phyloP scores from a whole-genome alignment of 1,140 invertebrate genomes.

The Brachionus plicatilis region DNA sequence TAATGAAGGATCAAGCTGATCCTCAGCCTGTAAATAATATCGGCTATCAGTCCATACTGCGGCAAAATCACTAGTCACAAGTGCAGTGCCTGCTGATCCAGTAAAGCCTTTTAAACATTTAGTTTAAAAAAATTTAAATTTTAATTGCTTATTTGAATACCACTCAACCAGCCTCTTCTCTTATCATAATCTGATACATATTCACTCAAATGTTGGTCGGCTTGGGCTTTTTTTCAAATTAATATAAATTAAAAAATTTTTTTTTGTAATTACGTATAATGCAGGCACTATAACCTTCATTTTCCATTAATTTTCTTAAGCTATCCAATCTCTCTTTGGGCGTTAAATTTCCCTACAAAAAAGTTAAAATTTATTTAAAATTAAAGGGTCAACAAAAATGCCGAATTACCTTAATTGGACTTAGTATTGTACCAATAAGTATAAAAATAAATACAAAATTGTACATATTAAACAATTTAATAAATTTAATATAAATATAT shows the following conservation, averaged over 20 bases:
- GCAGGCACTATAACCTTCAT: not conserved
- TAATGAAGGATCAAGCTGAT: conserved; percentile 49
- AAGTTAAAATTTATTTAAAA: not conserved
- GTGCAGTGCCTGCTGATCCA: conserved; percentile 62
- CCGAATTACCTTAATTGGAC: not conserved
- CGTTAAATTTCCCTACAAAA: not conserved
- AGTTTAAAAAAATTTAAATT: not conserved
- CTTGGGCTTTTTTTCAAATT: not conserved
- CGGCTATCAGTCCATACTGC: conserved; percentile 91
- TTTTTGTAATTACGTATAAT: not conserved
- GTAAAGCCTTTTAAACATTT: not conserved
- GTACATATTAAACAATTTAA: no score
- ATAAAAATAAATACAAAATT: not conserved
- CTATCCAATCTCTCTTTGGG: not conserved
- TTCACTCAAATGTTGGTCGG: conserved; percentile 33
- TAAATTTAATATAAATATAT: no score
- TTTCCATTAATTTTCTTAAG: not conserved
- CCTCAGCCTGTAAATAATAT: conserved; percentile 72
- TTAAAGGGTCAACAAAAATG: not conserved
- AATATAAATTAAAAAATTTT: not conserved
- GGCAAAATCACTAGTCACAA: conserved; percentile 71
- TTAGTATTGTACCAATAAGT: not conserved
- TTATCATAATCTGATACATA: conserved; percentile 34
- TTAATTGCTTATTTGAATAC: not conserved
- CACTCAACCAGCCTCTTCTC: not conserved